Base-by-base conservation (phyloP, 2,888 invertebrate genomes). In the Erpobdella octoculata region DNA sequence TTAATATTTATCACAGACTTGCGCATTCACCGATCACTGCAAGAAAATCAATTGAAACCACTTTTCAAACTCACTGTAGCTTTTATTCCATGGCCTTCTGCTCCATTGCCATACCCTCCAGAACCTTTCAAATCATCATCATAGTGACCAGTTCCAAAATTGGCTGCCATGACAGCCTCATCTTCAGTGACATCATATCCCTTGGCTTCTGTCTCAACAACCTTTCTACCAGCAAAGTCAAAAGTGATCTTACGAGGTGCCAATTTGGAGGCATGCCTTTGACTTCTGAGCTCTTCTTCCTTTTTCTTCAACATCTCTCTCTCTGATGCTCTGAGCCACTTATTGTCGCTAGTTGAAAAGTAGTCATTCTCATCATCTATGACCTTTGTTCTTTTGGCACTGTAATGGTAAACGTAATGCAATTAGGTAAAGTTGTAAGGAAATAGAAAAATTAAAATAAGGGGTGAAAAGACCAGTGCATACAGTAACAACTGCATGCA, bases 321-420 rank as follows among this genome's bases (percentile, higher is more conserved):
- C 81, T 93, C 91, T 9, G 85, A 85, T 8, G 88, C 85, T 48
- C 88, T 88, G 28, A 93, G 84, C 93, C 94, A 96, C 33, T 89
- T 89, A 76, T 90, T 91, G 79, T 88, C 88, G 41, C 89, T 87
- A n/a, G 80, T 79, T 3, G 81, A 76, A 78, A 92, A 97, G 83
- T 96, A 96, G 82, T 96, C 96, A 75, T 90, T 88, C 81, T 96
- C 93, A 81, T 96, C 96, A 81, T 97, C 96, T 61, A 91, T 91
- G 6, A 93, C 91, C 79, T 87, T 88, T 0, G 86, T 86, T 71
- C 90, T 87, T 48, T 87, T 86, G 77, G 88, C 88, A 79, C 91
- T 90, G 78, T 33, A 81, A n/a, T n/a, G n/a, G n/a, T n/a, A n/a
- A n/a, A n/a, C n/a, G n/a, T n/a, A n/a, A n/a, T n/a, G n/a, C n/a